A percentile compares a stretch with the other conserved stretches of the same genome.
Conservation (phyloP, 1,140 invertebrate genomes). For the Drosophila seguyi region DNA sequence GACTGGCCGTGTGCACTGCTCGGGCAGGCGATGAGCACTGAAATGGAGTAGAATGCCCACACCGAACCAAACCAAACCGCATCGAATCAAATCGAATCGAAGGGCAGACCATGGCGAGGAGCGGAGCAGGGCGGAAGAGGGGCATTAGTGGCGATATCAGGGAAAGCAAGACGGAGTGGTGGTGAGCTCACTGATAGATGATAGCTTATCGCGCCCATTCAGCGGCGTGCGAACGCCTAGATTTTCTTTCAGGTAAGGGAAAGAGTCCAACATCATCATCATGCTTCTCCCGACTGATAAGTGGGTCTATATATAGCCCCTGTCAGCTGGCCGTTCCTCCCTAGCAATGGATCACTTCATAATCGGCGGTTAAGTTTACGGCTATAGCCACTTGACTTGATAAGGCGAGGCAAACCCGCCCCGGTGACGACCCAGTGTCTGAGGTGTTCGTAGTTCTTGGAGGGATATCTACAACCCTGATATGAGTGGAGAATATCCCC, state of each 20-base stretch:
- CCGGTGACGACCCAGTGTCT: conserved; percentile 31
- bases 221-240: conserved; percentile 25
- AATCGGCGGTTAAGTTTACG: conserved; percentile 41
- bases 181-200: conserved; percentile 45
- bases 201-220: conserved; percentile 31
- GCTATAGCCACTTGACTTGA: conserved; percentile 35
- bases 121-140: conserved; percentile 14
- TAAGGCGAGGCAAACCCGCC: conserved; percentile 1
- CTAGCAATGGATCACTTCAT: conserved; percentile 40
- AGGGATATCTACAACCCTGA: conserved; percentile 5
- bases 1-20: conserved; percentile 24
- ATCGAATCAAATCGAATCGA: conserved; percentile 33
- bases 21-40: conserved; percentile 71
- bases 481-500: conserved; percentile 7
- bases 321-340: conserved; percentile 29
- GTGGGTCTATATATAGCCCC: conserved; percentile 20
- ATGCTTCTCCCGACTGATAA: conserved; percentile 26
- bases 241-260: conserved; percentile 31
- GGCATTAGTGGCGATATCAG: conserved; percentile 24
- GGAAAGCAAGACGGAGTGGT: conserved; percentile 41
- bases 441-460: not conserved
- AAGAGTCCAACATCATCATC: conserved; percentile 8
- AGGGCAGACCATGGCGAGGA: conserved; percentile 12
- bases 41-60: conserved; percentile 51
- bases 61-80: conserved; percentile 45